Evolutionary conservation across 2,113 vertebrate species (phyloP).

Genomic region (Mugil cephalus): DNA sequence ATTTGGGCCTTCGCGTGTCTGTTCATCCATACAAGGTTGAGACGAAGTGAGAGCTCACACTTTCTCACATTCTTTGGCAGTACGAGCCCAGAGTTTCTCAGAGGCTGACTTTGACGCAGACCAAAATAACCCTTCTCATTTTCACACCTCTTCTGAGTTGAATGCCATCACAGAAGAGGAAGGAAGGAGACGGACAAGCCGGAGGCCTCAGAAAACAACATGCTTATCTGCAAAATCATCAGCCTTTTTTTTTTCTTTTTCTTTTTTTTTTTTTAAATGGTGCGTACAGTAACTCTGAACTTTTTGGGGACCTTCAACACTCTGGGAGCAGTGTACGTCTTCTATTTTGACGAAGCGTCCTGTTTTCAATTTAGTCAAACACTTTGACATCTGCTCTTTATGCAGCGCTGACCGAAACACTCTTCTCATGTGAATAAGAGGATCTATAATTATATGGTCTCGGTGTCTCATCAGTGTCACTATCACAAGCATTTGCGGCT

Average conservation of each 20-base stretch:
- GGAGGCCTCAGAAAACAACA: slow-evolving; percentile 32
- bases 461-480: not conserved
- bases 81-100: slow-evolving; percentile 37
- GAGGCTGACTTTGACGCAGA: slow-evolving; percentile 20
- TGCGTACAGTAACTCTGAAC: not conserved
- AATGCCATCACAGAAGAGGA: slow-evolving; percentile 66
- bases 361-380: not conserved
- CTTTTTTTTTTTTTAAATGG: not conserved
- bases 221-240: slow-evolving; percentile 50
- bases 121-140: slow-evolving; percentile 54
- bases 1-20: not conserved
- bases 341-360: not conserved
- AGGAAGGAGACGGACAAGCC: slow-evolving; percentile 41
- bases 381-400: not conserved
- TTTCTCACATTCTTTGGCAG: slow-evolving; percentile 52
- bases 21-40: not conserved
- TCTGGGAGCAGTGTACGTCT: not conserved
- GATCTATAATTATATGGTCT: not conserved
- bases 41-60: slow-evolving; percentile 50
- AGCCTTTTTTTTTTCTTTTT: not conserved
- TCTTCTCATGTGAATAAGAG: not conserved
- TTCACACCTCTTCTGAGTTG: slow-evolving; percentile 66
- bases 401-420: not conserved
- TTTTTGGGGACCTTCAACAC: not conserved
- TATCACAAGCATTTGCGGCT: not conserved